Evolutionary conservation across 2,888 invertebrate species (phyloP), one percentile per base, ranked within the genome.

Genomic region (Cheilosia variabilis): DNA sequence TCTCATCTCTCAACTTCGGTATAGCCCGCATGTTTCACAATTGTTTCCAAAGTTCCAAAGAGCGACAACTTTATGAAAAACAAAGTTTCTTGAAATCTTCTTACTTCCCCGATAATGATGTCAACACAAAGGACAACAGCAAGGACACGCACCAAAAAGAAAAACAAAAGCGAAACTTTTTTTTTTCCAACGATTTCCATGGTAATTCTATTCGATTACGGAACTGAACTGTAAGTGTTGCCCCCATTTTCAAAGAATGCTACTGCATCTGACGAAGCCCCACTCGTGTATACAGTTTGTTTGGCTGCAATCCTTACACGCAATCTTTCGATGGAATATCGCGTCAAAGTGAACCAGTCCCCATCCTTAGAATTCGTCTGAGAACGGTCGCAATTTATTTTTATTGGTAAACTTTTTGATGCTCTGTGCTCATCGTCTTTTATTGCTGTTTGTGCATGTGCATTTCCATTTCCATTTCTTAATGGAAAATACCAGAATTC

Each of bases 391-490:
- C 86, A 86, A 86, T 86, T 86, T 81, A 72, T 81, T 86, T 86
- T 86, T 86, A 86, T 86, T 86, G 81, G 76, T 86, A 86, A 86
- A 86, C 81, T 86, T 86, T 81, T 72, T 77, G 81, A 81, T 81
- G 65, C 72, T 86, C 52, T 71, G 63, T 62, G 76, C 68, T 68
- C 76, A 81, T 86, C 86, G 72, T 81, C 72, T 77, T 86, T 86
- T 86, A 86, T 81, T 86, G 76, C 60, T 81, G 65, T 81, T 76
- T 80, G 86, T 80, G 86, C 86, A 81, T 86, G 86, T 86, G 86
- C 81, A 81, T 22, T 22, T 22, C 22, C 24, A 27, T 68, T 52
- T 52, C 52, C 24, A 52, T 52, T 80, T 58, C 41, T 65, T 65
- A 80, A 68, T 75, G 53, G 53, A 58, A 71, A 84, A 79, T 84